Evolutionary conservation across 1,140 invertebrate species (phyloP), one percentile per base, ranked within the genome.

Genomic region (Drosophila virilis): DNA sequence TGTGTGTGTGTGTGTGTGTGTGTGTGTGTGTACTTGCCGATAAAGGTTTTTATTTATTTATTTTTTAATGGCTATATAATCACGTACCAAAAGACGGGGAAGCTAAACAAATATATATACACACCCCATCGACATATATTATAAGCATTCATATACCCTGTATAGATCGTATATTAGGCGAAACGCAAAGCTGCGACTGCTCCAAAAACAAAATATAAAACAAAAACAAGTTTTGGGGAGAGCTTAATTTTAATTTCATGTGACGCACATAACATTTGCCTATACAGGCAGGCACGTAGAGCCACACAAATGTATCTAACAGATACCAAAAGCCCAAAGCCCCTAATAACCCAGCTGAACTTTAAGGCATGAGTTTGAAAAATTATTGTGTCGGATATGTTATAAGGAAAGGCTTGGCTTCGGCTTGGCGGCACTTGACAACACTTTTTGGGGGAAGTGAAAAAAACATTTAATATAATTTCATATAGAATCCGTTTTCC

Each of bases 11-110:
- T 46, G 40, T n/a, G 17, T 15, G 13, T 35, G 38, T 48, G 17
- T 43, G 13, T 54, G 38, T 52, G 15, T 58, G 45, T 58, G 8
- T 59, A 38, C 13, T 3, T 38, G 59, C 3, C 67, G 72, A 74
- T 70, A 65, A 71, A 46, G 35, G 32, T 61, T 66, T 51, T 59
- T 15, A 66, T 73, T 58, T 62, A 62, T 45, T 67, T 58, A 62
- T 57, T 57, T 52, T 69, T 73, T 78, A 86, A 86, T 86, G 73
- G 77, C 79, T 71, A 79, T 89, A 88, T 83, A 89, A 88, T 88
- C 83, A 88, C 83, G 83, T 88, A 88, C 58, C 62, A 58, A 9
- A 77, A 67, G 52, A 58, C 68, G 61, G 38, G 50, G 51, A 35
- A 48, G 48, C 55, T 64, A 66, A 59, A 67, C 62, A 59, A 57